Percentiles rank a stretch among this genome's conserved stretches.
Evolutionary conservation across 2,113 vertebrate genomes (phyloP).

Genomic region (human): DNA sequence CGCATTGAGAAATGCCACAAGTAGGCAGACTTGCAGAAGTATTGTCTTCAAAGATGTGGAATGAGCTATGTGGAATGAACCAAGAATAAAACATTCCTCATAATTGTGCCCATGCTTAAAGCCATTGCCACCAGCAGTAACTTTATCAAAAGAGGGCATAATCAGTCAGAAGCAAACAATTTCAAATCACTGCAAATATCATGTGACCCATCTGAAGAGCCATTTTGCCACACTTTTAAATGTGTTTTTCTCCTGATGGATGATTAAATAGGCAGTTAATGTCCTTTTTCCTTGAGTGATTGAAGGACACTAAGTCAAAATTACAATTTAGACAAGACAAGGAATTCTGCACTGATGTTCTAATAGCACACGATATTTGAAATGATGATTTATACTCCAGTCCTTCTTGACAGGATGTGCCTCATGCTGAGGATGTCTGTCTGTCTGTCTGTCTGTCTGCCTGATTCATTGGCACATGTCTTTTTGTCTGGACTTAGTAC

Average conservation of each 20-base stretch:
- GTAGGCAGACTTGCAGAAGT: background rate
- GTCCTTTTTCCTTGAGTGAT: slow-evolving; percentile 16
- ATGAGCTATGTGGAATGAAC: background rate
- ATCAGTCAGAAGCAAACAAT: slow-evolving; percentile 50
- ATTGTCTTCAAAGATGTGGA: background rate
- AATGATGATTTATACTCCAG: background rate
- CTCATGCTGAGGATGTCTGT: background rate
- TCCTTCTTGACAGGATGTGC: background rate
- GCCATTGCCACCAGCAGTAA: background rate
- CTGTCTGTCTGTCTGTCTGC: background rate
- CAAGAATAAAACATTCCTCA: background rate
- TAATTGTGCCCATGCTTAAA: background rate
- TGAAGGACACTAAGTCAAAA: slow-evolving; percentile 45
- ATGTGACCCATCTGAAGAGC: background rate
- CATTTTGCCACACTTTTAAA: slow-evolving; percentile 8
- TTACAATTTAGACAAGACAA: background rate
- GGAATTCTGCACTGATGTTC: background rate
- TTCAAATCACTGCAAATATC: slow-evolving; percentile 19
- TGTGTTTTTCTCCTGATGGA: background rate
- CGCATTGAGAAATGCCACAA: background rate
- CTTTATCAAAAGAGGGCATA: background rate
- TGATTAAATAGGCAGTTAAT: slow-evolving; percentile 54
- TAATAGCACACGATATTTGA: background rate
- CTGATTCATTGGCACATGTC: background rate
- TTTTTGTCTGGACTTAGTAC: background rate